These are phyloP conservation scores for Gymnobelideus leadbeateri DNA, from an alignment of 2,113 vertebrate genomes.

Conservation along the genomic window DNA sequence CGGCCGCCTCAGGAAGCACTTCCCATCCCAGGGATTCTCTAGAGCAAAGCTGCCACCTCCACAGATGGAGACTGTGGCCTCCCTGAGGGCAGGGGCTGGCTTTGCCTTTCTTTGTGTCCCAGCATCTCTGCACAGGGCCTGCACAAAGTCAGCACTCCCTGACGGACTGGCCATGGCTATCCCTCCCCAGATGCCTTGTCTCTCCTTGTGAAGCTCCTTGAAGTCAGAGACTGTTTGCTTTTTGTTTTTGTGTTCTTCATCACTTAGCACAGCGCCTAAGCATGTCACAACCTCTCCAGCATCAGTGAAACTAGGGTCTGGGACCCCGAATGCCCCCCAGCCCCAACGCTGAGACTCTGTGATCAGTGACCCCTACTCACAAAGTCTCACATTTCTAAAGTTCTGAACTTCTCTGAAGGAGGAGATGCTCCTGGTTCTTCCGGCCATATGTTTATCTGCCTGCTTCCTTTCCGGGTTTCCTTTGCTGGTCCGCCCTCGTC, in stretches of 20 bases:
- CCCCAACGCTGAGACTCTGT: background rate
- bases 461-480: background rate
- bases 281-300: too few relatives aligned
- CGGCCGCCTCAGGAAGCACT: background rate
- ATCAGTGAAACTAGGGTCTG: background rate
- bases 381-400: too few relatives aligned
- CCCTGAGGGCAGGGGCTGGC: background rate
- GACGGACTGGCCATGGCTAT: too few relatives aligned
- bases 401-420: background rate
- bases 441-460: background rate
- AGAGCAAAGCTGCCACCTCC: background rate
- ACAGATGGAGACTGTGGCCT: too few relatives aligned
- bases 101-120: background rate
- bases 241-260: too few relatives aligned
- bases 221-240: too few relatives aligned
- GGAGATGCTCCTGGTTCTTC: background rate
- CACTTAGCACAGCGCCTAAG: background rate
- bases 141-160: too few relatives aligned
- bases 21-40: background rate
- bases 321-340: background rate
- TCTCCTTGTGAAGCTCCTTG: background rate
- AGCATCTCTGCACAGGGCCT: too few relatives aligned
- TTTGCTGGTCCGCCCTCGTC: background rate
- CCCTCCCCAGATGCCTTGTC: background rate
- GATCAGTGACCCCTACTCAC: background rate